phyloP scores from a whole-genome alignment of 2,113 vertebrate species.

The Gallinago jamesoni region DNA sequence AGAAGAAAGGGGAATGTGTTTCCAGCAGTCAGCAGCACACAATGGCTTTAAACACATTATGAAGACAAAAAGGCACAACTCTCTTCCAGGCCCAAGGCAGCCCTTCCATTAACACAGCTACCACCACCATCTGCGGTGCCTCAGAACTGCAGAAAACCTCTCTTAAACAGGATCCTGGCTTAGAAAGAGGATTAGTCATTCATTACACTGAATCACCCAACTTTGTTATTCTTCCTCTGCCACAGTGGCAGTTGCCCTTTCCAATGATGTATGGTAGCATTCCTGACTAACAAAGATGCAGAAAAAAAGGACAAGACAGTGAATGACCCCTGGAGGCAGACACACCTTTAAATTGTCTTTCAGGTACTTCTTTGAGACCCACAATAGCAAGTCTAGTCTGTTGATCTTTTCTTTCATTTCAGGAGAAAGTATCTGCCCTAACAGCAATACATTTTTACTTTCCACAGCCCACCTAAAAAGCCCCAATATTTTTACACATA shows the following conservation, averaged over 20 bases:
- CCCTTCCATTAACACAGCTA: not conserved
- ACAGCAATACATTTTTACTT: not conserved
- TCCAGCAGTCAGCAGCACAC: not conserved
- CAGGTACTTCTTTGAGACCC: not conserved
- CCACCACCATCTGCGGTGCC: not conserved
- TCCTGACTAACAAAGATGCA: not conserved
- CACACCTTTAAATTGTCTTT: not conserved
- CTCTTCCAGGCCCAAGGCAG: not conserved
- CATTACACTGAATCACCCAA: not conserved
- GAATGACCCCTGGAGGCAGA: not conserved
- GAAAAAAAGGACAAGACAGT: not conserved
- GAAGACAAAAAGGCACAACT: not conserved
- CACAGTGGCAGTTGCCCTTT: constrained; percentile 31
- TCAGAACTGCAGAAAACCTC: not conserved
- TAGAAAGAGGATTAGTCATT: constrained; percentile 1
- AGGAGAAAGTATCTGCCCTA: not conserved
- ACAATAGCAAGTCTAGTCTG: not conserved
- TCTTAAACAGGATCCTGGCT: not conserved
- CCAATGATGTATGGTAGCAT: not conserved
- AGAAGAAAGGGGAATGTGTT: not conserved
- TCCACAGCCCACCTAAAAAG: not conserved
- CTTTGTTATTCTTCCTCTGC: not conserved
- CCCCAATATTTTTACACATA: not conserved
- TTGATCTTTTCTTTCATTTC: not conserved
- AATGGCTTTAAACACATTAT: not conserved